These are phyloP conservation scores for Apantesis nais DNA, from an alignment of 2,888 invertebrate genomes.

Conservation along the genomic window DNA sequence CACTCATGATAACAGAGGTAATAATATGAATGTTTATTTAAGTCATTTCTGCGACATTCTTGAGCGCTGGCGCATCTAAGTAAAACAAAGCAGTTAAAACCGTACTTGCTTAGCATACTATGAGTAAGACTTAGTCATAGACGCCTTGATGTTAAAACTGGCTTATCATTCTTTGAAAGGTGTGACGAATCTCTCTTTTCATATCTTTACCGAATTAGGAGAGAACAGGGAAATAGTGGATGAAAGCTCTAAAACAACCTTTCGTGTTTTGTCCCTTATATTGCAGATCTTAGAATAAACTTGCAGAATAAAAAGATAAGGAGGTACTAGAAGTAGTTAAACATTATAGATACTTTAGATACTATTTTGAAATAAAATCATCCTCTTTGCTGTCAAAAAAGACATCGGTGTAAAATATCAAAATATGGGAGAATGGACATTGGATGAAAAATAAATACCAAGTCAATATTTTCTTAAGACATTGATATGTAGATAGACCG, in stretches of 20 bases:
- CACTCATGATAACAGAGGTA: background rate
- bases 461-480: no score
- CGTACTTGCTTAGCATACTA: conserved; percentile 31
- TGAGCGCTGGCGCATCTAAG: conserved; percentile 39
- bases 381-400: no score
- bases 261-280: background rate
- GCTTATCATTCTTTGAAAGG: conserved; percentile 18
- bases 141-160: conserved; percentile 33
- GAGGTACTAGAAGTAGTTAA: background rate
- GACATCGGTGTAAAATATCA: no score
- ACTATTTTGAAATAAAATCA: no score
- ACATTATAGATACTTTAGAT: no score
- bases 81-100: conserved; percentile 45
- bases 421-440: no score
- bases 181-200: conserved; percentile 42
- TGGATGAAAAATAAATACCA: no score
- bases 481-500: no score
- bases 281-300: background rate
- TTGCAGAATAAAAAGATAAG: background rate
- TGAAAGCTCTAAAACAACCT: background rate
- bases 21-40: conserved; percentile 3
- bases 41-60: conserved; percentile 40
- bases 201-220: conserved; percentile 25
- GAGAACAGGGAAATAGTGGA: conserved; percentile 4
- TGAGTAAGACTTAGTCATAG: conserved; percentile 44